Conservation (phyloP, 2,113 vertebrate genomes). For the Oostethus manadensis region DNA sequence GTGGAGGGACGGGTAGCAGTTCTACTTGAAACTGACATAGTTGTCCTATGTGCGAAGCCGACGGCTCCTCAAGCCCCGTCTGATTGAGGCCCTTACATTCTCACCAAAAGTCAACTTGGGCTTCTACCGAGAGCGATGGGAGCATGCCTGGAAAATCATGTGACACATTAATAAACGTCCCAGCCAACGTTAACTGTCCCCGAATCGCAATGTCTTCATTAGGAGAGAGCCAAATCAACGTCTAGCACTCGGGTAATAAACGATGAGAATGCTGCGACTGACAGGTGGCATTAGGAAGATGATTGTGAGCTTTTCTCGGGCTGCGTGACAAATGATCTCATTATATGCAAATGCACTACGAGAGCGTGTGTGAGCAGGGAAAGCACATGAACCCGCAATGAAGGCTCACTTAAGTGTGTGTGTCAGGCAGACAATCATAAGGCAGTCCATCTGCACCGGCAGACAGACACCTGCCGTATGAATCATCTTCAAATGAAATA, state of each 20-base stretch:
- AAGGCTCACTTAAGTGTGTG: not conserved
- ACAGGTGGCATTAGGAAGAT: conserved; percentile 54
- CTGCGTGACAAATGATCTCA: conserved; percentile 57
- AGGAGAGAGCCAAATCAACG: conserved; percentile 45
- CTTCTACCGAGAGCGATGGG: conserved; percentile 28
- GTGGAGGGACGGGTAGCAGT: too few species aligned
- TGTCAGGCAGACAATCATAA: conserved; percentile 10
- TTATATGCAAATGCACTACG: conserved; percentile 47
- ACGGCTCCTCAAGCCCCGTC: too few species aligned
- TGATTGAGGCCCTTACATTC: conserved; percentile 8
- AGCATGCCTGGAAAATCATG: conserved; percentile 60
- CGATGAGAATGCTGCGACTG: conserved; percentile 56
- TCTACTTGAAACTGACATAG: not conserved
- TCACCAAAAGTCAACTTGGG: conserved; percentile 26
- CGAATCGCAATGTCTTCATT: conserved; percentile 64
- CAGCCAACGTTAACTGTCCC: conserved; percentile 33
- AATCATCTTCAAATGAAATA: conserved; percentile 31
- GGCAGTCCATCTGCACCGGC: conserved; percentile 49
- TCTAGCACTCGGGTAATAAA: conserved; percentile 48
- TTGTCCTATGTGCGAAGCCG: too few species aligned
- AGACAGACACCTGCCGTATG: conserved; percentile 47
- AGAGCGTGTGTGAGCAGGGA: conserved; percentile 7
- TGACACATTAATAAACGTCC: conserved; percentile 55
- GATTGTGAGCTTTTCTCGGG: conserved; percentile 41
- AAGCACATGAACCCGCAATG: conserved; percentile 4